phyloP scores from a whole-genome alignment of 2,113 vertebrate species.

The Antechinus stuartii region DNA sequence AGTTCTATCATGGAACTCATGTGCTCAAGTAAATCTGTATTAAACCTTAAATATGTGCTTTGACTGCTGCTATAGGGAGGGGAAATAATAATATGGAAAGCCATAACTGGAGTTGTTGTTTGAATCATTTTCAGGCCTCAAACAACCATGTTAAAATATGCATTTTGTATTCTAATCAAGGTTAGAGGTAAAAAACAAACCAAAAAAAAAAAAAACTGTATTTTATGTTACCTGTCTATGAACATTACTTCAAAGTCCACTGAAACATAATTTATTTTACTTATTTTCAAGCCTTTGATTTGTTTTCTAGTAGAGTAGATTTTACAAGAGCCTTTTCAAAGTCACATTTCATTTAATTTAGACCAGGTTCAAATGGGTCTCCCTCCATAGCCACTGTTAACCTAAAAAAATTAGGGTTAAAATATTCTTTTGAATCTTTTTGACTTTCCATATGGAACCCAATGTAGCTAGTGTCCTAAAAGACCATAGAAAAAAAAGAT shows the following conservation, averaged over 20 bases:
- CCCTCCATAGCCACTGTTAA: slow-evolving; percentile 37
- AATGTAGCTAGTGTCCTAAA: slow-evolving; percentile 30
- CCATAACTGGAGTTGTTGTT: slow-evolving; percentile 21
- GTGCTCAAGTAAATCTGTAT: slow-evolving; percentile 59
- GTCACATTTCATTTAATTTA: slow-evolving; percentile 56
- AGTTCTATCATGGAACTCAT: slow-evolving; percentile 49
- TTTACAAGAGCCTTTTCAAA: slow-evolving; percentile 62
- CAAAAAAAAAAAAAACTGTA: slow-evolving; percentile 53
- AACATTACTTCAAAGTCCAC: slow-evolving; percentile 58
- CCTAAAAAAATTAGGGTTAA: slow-evolving; percentile 39
- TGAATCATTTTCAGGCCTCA: slow-evolving; percentile 28
- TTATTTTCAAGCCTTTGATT: slow-evolving; percentile 54
- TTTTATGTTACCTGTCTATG: slow-evolving; percentile 13
- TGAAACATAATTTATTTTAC: slow-evolving; percentile 38
- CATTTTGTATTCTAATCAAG: slow-evolving; percentile 50
- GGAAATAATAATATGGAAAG: background rate
- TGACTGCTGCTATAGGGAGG: slow-evolving; percentile 33
- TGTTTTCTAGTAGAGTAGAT: slow-evolving; percentile 54
- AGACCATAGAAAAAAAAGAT: background rate
- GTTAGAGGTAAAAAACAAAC: background rate
- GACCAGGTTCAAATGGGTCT: slow-evolving; percentile 34
- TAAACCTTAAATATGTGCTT: slow-evolving; percentile 55
- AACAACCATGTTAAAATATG: slow-evolving; percentile 14
- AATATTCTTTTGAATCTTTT: slow-evolving; percentile 40
- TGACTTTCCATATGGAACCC: background rate